Evolutionary conservation across 2,888 invertebrate genomes (phyloP).

Genomic region (Labia minor): DNA sequence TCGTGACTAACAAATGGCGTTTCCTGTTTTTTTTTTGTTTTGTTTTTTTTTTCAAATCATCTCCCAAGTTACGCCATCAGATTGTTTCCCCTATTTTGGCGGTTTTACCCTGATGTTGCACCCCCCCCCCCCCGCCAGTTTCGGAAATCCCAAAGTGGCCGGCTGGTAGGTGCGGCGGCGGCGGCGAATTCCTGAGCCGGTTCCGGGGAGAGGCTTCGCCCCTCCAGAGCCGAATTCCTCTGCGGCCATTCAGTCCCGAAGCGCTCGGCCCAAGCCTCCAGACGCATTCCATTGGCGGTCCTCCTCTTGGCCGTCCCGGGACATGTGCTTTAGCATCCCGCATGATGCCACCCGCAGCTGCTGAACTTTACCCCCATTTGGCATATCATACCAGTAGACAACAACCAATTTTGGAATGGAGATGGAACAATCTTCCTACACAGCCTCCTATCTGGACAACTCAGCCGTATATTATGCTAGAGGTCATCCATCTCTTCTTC

Average conservation of each 20-base stretch:
- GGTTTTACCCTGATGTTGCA: too few relatives aligned
- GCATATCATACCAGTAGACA: neutral
- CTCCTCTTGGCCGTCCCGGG: neutral
- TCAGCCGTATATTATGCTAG: neutral
- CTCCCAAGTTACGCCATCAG: neutral
- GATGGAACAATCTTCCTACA: neutral
- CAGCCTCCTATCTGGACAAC: neutral
- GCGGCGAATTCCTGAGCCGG: conserved; percentile 2
- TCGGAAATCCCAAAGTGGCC: neutral
- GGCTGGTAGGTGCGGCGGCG: neutral
- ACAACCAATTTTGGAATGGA: neutral
- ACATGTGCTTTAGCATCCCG: neutral
- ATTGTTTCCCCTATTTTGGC: neutral
- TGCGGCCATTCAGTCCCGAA: neutral
- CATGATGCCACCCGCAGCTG: conserved; percentile 4
- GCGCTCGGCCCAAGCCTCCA: neutral
- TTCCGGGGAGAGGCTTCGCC: neutral
- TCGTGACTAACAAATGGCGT: neutral
- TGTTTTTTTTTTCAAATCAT: neutral
- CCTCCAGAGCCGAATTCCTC: conserved; percentile 1
- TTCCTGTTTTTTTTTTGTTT: neutral
- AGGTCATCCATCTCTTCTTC: neutral
- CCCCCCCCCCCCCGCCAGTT: neutral
- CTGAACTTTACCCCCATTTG: neutral
- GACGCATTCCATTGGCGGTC: neutral